phyloP scores from a whole-genome alignment of 2,888 invertebrate species.

The Philhelius pedissequus region DNA sequence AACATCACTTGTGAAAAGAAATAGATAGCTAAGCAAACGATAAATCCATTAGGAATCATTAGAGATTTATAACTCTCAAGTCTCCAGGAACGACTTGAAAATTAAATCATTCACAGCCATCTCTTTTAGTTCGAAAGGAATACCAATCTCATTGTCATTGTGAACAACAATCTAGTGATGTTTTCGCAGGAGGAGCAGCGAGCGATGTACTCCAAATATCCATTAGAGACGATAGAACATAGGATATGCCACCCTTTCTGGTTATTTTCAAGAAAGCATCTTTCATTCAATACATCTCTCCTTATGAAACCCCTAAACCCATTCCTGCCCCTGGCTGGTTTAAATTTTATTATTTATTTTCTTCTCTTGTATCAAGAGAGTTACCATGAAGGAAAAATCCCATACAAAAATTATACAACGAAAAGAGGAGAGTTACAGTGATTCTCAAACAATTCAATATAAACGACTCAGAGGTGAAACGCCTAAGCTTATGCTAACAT shows the following conservation, averaged over 20 bases:
- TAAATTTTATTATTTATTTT: slow-evolving; percentile 8
- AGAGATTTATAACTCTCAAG: slow-evolving; percentile 9
- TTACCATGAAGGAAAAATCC: too few species aligned
- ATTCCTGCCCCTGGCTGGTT: background rate
- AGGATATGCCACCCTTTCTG: background rate
- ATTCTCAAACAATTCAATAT: too few species aligned
- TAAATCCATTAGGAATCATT: slow-evolving; percentile 25
- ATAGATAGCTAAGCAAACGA: slow-evolving; percentile 21
- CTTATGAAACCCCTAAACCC: background rate
- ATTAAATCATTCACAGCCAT: slow-evolving; percentile 29
- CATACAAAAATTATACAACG: too few species aligned
- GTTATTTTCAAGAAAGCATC: slow-evolving; percentile 10
- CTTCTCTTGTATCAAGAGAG: background rate
- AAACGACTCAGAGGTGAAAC: too few species aligned
- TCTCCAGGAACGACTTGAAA: slow-evolving; percentile 6
- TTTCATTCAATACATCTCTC: slow-evolving; percentile 1
- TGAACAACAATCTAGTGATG: slow-evolving; percentile 5
- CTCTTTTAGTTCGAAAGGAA: background rate
- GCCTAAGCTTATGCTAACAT: too few species aligned
- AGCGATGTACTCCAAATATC: slow-evolving; percentile 11
- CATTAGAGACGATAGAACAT: slow-evolving; percentile 23
- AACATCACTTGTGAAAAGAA: background rate
- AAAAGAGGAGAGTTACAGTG: too few species aligned
- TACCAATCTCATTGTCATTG: background rate
- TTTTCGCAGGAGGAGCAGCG: background rate